These are phyloP conservation scores for Argyresthia goedartella DNA, from an alignment of 2,888 invertebrate genomes.

Conservation along the genomic window DNA sequence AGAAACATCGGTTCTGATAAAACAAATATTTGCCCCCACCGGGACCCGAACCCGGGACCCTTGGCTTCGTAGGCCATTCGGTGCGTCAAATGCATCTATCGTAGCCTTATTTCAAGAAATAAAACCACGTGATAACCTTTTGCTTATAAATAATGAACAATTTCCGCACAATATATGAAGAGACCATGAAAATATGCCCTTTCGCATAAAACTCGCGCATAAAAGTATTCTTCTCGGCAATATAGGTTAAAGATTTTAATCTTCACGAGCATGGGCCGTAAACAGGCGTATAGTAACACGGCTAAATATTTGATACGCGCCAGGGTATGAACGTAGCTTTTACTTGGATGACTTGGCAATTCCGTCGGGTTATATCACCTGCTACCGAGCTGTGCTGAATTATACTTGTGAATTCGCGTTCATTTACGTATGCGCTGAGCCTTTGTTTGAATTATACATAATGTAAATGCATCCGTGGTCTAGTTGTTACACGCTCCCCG, in stretches of 20 bases:
- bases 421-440: background rate
- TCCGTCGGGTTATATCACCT: conserved; percentile 7
- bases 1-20: too few species aligned
- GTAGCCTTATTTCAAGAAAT: too few species aligned
- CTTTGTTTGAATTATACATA: background rate
- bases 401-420: background rate
- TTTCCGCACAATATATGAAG: too few species aligned
- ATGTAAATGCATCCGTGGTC: background rate
- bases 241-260: conserved; percentile 4
- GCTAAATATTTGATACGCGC: conserved; percentile 6
- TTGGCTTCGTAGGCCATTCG: too few species aligned
- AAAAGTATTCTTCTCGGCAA: background rate
- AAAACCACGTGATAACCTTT: too few species aligned
- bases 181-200: too few species aligned
- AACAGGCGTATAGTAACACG: conserved; percentile 1
- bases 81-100: too few species aligned
- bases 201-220: too few species aligned
- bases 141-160: too few species aligned
- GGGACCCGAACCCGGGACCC: too few species aligned
- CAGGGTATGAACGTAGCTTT: conserved; percentile 7
- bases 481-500: background rate
- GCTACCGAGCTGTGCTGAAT: background rate
- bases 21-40: too few species aligned
- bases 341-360: conserved; percentile 10
- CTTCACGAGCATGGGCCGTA: background rate